Base-by-base conservation (phyloP, 2,797 vertebrate species). In the Schizopygopsis pylzovi region DNA sequence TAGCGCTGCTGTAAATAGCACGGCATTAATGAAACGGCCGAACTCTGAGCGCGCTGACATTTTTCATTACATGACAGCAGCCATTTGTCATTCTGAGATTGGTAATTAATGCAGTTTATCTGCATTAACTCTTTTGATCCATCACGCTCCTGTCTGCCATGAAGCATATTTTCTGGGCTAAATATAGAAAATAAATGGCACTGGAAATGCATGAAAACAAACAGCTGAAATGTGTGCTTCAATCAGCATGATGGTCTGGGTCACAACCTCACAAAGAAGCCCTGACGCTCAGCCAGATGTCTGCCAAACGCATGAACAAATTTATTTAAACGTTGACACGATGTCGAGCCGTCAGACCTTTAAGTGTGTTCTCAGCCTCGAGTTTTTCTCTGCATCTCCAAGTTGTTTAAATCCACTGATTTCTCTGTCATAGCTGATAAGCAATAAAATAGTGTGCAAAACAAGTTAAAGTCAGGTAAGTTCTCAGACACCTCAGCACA, bases 51-150 rank as follows among this genome's bases (percentile, higher is more conserved):
- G 82, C 33, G 43, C 33, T 61, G 37, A 78, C 82, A 91, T 91
- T 84, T 88, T 86, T 88, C 84, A 89, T 86, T 82, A 85, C 52
- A 65, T 86, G 91, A 91, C 89, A 91, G 87, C 79, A 61, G 88
- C 80, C 86, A 90, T 92, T 90, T 89, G 89, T 92, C 89, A 90
- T 82, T 84, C 87, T 85, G 86, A 84, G 86, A 87, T 90, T 83
- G 84, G 54, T 87, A 90, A 91, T 91, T 89, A 90, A 92, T 86
- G 87, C 83, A 87, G 87, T 91, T 91, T 85, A 91, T 89, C 88
- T 88, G 76, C 73, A 88, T 90, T 91, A 91, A 87, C 88, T 90
- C 67, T 88, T 85, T 88, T 90, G 85, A 91, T 89, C 85, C 75
- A 88, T 89, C 90, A 75, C 81, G 87, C 85, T 89, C 59, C 81